Conservation (phyloP, 2,113 vertebrate species). For the Clarias magur region DNA sequence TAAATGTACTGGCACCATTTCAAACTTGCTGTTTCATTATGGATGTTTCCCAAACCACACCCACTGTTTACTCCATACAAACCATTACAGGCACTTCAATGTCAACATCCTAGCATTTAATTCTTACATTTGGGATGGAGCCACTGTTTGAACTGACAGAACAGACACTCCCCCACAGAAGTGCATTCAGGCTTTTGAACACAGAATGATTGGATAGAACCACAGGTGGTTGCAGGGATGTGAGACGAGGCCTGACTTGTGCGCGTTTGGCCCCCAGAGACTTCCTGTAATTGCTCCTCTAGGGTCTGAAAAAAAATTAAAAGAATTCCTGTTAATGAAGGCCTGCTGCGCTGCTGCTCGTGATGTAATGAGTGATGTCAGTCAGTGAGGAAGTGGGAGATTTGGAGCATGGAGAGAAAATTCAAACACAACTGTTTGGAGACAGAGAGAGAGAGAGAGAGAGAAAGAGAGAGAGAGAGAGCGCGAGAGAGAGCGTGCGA, state of each 20-base stretch:
- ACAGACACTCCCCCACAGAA: neutral
- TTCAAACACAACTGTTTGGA: neutral
- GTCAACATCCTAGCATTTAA: neutral
- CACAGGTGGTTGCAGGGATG: slow-evolving; percentile 22
- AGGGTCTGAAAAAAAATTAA: neutral
- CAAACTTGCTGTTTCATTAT: neutral
- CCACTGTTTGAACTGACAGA: neutral
- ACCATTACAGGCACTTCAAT: neutral
- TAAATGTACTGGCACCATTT: too few relatives aligned
- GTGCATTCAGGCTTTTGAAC: slow-evolving; percentile 1
- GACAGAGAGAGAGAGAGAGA: neutral
- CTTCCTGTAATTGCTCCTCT: slow-evolving; percentile 20
- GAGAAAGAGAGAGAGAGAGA: neutral
- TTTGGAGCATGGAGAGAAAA: neutral
- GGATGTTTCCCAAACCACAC: neutral
- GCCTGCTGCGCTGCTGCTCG: slow-evolving; percentile 7
- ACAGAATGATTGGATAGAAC: slow-evolving; percentile 4
- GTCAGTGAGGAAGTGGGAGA: neutral
- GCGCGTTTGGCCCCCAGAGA: slow-evolving; percentile 3
- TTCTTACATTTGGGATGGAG: neutral
- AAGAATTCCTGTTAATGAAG: slow-evolving; percentile 21
- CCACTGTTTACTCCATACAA: neutral
- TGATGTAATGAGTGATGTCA: slow-evolving; percentile 27
- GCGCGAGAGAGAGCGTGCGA: too few relatives aligned
- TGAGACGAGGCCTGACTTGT: slow-evolving; percentile 13